phyloP scores from a whole-genome alignment of 2,888 invertebrate genomes.

The Lasiommata megera region DNA sequence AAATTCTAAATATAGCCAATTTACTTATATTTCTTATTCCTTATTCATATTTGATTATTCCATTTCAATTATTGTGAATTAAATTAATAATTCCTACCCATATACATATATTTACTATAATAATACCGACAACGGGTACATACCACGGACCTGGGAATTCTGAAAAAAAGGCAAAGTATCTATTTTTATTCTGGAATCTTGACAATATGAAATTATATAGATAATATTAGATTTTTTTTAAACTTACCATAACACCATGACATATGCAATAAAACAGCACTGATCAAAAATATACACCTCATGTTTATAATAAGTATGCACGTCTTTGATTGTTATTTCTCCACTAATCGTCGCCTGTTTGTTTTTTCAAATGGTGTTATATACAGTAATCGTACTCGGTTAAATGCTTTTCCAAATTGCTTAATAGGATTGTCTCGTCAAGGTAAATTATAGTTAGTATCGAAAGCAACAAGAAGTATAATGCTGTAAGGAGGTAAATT shows the following conservation, averaged over 20 bases:
- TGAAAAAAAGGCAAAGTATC: neutral
- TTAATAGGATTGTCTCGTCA: conserved; percentile 29
- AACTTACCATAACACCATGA: neutral
- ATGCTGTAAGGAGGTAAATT: neutral
- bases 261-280: neutral
- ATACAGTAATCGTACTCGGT: conserved; percentile 23
- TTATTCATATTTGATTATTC: too few species aligned
- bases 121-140: neutral
- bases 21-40: too few species aligned
- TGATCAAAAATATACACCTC: conserved; percentile 2
- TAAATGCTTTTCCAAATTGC: conserved; percentile 33
- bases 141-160: neutral
- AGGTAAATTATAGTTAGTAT: conserved; percentile 24
- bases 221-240: too few species aligned
- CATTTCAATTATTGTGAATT: neutral
- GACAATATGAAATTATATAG: too few species aligned
- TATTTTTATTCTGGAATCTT: too few species aligned
- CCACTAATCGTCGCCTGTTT: conserved; percentile 4
- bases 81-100: neutral
- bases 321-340: neutral
- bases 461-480: conserved; percentile 13
- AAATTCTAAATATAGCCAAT: too few species aligned
- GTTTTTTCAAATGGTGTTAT: conserved; percentile 27
- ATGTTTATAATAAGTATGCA: neutral
- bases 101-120: neutral